Evolutionary conservation across 2,888 invertebrate genomes (phyloP), one percentile per base, ranked within the genome.

Genomic region (Ariolimax columbianus): DNA sequence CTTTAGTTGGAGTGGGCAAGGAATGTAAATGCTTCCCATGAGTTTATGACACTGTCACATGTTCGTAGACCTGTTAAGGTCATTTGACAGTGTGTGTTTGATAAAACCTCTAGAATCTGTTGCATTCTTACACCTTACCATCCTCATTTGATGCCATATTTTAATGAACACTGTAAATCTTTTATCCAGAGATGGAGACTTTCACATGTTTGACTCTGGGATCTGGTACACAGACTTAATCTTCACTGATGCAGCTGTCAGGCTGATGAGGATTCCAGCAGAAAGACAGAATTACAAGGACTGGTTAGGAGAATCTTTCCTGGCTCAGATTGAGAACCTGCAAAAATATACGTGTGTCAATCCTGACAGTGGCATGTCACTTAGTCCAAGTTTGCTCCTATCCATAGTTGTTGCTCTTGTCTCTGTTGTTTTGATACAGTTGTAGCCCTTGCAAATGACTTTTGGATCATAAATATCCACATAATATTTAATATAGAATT

Each of bases 191-290:
- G 93, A 94, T 86, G 91, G 91, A 33, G 94, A 94, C 83, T 99
- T 98, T 94, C 97, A 97, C 92, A 97, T 99, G 98, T 99, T 98
- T 94, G 96, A 96, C 89, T 98, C 98, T 0, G 95, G 95, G 7
- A 96, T 97, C 0, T 97, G 97, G 0, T 97, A 96, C 94, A 96
- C 97, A 66, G 99, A 99, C 94, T 95, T 99, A 36, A 98, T 99
- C 89, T 99, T 99, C 95, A 98, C 98, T 95, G 99, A 99, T 93
- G 97, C 98, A 0, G 97, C 99, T 0, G 97, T 98, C 36, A 97
- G 98, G 88, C 95, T 99, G 47, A 96, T 96, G 90, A 95, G 96
- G 0, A 95, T 99, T 43, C 95, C 96, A 0, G 95, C 95, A 80
- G 95, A 95, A 36, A 87, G 89, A 43, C 93, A 93, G 87, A 90